A percentile compares a stretch with the other conserved stretches of the same genome.
These are phyloP conservation scores for Crotophaga sulcirostris DNA, from an alignment of 2,113 vertebrate species.

Conservation along the genomic window DNA sequence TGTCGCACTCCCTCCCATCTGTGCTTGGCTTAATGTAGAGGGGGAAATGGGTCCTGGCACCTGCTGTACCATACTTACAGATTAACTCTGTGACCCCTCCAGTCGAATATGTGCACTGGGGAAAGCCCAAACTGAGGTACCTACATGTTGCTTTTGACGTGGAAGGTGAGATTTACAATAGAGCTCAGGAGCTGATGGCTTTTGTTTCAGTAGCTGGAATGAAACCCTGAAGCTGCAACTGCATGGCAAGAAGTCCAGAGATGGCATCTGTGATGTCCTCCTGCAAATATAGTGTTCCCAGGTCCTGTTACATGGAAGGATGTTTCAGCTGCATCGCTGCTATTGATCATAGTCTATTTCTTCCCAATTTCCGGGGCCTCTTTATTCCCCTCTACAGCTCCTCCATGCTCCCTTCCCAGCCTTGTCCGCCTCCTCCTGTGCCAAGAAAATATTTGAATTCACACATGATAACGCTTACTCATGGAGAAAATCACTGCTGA, in stretches of 20 bases:
- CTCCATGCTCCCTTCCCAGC: neutral
- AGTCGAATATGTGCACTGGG: neutral
- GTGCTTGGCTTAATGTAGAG: neutral
- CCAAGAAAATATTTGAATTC: neutral
- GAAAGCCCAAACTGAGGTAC: neutral
- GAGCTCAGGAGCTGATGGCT: neutral
- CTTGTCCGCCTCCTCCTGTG: neutral
- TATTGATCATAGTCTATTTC: neutral
- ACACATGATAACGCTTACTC: neutral
- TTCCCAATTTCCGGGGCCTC: neutral
- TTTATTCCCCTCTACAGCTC: neutral
- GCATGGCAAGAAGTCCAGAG: accelerated
- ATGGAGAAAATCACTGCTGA: slow-evolving; percentile 20
- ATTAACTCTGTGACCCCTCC: neutral
- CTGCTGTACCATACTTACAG: neutral
- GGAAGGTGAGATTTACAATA: neutral
- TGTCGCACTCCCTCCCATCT: neutral
- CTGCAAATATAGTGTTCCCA: neutral
- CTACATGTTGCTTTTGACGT: neutral
- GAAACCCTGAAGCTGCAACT: neutral
- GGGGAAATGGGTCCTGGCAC: neutral
- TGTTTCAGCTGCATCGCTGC: neutral
- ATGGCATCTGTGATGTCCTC: accelerated
- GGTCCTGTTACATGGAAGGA: neutral
- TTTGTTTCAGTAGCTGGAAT: neutral